These are phyloP conservation scores for Tetrao urogallus DNA, from an alignment of 2,113 vertebrate species.

Conservation along the genomic window DNA sequence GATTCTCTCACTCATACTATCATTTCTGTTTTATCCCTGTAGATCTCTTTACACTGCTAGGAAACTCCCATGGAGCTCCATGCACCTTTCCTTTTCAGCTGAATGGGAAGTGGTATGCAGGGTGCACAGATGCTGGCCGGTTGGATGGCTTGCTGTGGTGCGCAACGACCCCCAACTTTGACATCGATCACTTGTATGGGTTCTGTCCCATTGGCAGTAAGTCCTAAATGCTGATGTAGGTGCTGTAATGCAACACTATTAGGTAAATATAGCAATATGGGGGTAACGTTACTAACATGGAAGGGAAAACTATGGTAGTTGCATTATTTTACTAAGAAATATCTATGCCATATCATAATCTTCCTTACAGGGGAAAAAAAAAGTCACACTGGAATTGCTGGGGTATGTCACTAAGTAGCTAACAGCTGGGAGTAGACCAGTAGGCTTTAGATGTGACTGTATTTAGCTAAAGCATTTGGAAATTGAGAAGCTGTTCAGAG, in stretches of 20 bases:
- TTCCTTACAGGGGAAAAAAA: neutral
- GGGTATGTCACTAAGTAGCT: neutral
- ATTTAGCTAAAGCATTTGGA: neutral
- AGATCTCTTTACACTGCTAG: conserved; percentile 87
- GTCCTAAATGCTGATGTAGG: neutral
- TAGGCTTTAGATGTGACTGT: neutral
- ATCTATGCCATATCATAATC: neutral
- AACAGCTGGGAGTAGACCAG: neutral
- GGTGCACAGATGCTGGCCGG: conserved; percentile 82
- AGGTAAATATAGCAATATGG: neutral
- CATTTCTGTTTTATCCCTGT: conserved; percentile 7
- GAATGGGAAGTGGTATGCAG: conserved; percentile 75
- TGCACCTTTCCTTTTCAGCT: conserved; percentile 90
- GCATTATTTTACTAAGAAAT: neutral
- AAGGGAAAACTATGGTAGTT: neutral
- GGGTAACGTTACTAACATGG: accelerated
- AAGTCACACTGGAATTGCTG: neutral
- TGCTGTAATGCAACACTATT: neutral
- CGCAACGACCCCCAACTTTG: conserved; percentile 80
- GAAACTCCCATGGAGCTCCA: conserved; percentile 83
- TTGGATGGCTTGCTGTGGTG: conserved; percentile 85
- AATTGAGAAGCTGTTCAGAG: neutral
- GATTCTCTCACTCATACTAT: neutral
- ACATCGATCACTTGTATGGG: conserved; percentile 79
- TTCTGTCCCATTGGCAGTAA: conserved; percentile 86